phyloP scores from a whole-genome alignment of 2,797 vertebrate genomes.

The Ataeniobius toweri region DNA sequence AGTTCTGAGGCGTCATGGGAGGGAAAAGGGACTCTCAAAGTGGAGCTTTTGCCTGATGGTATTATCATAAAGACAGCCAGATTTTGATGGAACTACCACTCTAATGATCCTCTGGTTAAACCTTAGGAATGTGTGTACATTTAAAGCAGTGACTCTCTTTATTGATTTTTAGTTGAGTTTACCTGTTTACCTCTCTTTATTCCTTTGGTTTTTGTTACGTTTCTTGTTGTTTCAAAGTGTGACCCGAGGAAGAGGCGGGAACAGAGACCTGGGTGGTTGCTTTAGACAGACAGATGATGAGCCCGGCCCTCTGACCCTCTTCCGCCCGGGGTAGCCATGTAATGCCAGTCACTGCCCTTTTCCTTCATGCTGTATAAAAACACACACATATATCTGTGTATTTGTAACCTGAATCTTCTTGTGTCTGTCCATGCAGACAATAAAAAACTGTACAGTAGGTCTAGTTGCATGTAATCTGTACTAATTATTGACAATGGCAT shows the following conservation, averaged over 20 bases:
- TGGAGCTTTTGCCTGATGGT: slow-evolving; percentile 61
- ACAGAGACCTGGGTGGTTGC: slow-evolving; percentile 75
- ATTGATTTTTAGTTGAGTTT: slow-evolving; percentile 76
- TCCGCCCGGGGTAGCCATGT: slow-evolving; percentile 80
- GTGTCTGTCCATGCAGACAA: slow-evolving; percentile 91
- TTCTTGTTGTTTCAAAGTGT: slow-evolving; percentile 80
- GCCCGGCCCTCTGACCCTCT: slow-evolving; percentile 73
- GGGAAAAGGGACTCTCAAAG: slow-evolving; percentile 71
- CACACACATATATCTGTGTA: slow-evolving; percentile 89
- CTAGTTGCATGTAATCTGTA: slow-evolving; percentile 93
- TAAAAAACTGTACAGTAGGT: slow-evolving; percentile 93
- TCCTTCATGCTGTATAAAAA: slow-evolving; percentile 88
- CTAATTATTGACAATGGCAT: slow-evolving; percentile 93
- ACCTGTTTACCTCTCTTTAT: slow-evolving; percentile 75
- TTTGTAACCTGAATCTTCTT: slow-evolving; percentile 89
- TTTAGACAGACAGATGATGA: slow-evolving; percentile 69
- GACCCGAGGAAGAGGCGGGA: slow-evolving; percentile 75
- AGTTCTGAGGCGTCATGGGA: slow-evolving; percentile 75
- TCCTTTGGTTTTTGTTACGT: slow-evolving; percentile 70
- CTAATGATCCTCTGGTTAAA: slow-evolving; percentile 86
- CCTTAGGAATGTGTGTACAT: slow-evolving; percentile 89
- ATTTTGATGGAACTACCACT: slow-evolving; percentile 83
- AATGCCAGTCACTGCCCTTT: slow-evolving; percentile 83
- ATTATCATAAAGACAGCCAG: slow-evolving; percentile 69
- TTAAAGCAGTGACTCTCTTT: slow-evolving; percentile 88